These are phyloP conservation scores for Hippocampus abdominalis DNA, from an alignment of 2,113 vertebrate genomes.

Conservation along the genomic window DNA sequence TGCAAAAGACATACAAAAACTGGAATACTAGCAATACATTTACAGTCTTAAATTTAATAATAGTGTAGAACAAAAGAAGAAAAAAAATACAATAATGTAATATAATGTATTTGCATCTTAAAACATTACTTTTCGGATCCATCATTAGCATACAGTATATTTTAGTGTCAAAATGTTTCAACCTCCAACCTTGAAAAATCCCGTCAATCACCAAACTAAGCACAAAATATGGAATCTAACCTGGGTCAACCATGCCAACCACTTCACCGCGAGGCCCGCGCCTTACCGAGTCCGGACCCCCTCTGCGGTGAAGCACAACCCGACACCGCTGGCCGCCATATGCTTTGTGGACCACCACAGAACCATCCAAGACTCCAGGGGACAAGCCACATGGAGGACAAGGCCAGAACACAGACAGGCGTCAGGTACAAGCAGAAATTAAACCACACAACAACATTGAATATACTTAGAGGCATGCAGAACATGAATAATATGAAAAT, in stretches of 20 bases:
- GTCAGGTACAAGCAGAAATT: not conserved
- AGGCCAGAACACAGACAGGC: not conserved
- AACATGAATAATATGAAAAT: not conserved
- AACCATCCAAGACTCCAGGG: not conserved
- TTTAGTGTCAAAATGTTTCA: no score
- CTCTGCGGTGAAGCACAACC: not conserved
- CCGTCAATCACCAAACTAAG: not conserved
- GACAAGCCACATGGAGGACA: not conserved
- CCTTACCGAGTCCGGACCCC: not conserved
- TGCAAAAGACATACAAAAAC: not conserved
- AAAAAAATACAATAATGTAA: no score
- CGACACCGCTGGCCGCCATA: not conserved
- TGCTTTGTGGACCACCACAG: not conserved
- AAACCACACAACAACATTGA: no score
- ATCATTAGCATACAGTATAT: no score
- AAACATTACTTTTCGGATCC: no score
- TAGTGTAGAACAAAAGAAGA: not conserved
- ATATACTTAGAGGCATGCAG: no score
- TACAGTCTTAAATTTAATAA: not conserved
- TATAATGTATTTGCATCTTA: no score
- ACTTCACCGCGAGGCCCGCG: not conserved
- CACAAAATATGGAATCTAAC: not conserved
- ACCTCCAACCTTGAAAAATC: not conserved
- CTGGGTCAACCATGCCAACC: not conserved
- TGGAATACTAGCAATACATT: not conserved